A percentile compares a stretch with the other conserved stretches of the same genome.
These are phyloP conservation scores for Harpagus bidentatus DNA, from an alignment of 2,113 vertebrate genomes.

Conservation along the genomic window DNA sequence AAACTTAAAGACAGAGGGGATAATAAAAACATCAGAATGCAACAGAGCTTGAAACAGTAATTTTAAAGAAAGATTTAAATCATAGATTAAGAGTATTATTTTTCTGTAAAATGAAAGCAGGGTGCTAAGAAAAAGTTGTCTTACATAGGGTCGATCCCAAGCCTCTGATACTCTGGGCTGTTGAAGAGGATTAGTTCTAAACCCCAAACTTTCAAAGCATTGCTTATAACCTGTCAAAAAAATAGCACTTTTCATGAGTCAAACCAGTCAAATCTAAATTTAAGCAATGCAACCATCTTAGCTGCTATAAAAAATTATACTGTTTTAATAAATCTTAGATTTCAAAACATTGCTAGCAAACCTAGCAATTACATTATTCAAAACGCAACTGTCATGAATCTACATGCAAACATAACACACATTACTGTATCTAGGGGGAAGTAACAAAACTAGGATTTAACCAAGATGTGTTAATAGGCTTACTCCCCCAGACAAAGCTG, in stretches of 20 bases:
- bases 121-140: constrained; percentile 29
- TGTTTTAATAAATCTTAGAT: background rate
- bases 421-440: background rate
- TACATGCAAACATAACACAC: background rate
- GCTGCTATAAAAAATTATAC: background rate
- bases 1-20: background rate
- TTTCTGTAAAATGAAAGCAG: constrained; percentile 27
- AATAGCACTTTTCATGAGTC: constrained; percentile 49
- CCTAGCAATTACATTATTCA: background rate
- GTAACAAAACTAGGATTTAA: background rate
- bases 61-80: background rate
- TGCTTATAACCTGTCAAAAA: constrained; percentile 92
- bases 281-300: constrained; percentile 16
- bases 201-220: constrained; percentile 97
- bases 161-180: constrained; percentile 95
- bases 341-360: background rate
- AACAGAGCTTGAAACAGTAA: background rate
- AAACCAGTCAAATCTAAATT: constrained; percentile 24
- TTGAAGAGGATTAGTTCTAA: constrained; percentile 98
- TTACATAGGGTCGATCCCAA: constrained; percentile 95
- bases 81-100: background rate
- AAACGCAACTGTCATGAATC: background rate
- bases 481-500: background rate
- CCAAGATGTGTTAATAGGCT: background rate
- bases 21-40: background rate